A percentile compares a stretch with the other conserved stretches of the same genome.
Evolutionary conservation across 2,888 invertebrate genomes (phyloP).

Genomic region (Andrena marginata): DNA sequence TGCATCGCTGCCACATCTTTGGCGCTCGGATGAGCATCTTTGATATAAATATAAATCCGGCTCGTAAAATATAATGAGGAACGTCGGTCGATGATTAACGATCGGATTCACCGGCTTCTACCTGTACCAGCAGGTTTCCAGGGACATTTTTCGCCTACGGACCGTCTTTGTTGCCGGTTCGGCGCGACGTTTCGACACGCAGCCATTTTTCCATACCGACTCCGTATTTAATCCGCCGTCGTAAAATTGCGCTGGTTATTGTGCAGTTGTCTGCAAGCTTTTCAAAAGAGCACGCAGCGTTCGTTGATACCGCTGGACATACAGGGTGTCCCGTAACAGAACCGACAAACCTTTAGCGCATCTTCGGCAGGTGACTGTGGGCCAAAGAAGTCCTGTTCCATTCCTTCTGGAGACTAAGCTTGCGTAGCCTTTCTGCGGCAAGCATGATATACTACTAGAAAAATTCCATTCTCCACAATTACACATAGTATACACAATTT

Average conservation of each 20-base stretch:
- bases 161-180: conserved; percentile 2
- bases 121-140: conserved; percentile 16
- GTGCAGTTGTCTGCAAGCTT: not conserved
- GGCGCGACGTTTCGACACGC: not conserved
- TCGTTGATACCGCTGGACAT: too few relatives aligned
- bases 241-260: not conserved
- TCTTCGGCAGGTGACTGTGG: too few relatives aligned
- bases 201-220: not conserved
- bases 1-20: not conserved
- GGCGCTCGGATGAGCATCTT: conserved; percentile 2
- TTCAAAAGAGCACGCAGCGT: too few relatives aligned
- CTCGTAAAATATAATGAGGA: conserved; percentile 59
- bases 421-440: too few relatives aligned
- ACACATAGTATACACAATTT: too few relatives aligned
- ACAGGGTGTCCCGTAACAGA: too few relatives aligned
- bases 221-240: not conserved
- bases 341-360: too few relatives aligned
- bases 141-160: conserved; percentile 15
- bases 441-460: too few relatives aligned
- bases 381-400: too few relatives aligned
- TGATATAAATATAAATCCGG: conserved; percentile 58
- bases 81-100: conserved; percentile 46
- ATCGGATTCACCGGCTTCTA: conserved; percentile 13
- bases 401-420: too few relatives aligned
- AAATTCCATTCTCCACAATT: too few relatives aligned